These are phyloP conservation scores for Schizotus pectinicornis DNA, from an alignment of 2,888 invertebrate genomes.

Conservation along the genomic window DNA sequence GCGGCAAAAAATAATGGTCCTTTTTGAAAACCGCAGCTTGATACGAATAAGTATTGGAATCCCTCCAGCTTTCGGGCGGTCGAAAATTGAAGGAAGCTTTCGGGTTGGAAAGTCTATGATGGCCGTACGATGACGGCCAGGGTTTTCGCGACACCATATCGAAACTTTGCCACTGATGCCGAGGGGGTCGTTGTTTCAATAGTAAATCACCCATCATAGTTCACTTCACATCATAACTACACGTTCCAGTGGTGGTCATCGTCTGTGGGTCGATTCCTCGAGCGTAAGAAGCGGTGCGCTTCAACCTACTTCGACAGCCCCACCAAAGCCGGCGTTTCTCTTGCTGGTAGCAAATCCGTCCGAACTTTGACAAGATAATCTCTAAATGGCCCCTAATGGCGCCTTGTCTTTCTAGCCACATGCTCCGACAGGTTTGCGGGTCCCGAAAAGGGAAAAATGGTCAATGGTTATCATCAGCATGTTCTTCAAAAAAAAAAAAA, in stretches of 20 bases:
- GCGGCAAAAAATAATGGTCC: conserved; percentile 71
- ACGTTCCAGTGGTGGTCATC: conserved; percentile 12
- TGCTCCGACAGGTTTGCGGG: too few relatives aligned
- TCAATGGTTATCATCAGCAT: too few relatives aligned
- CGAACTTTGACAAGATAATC: not conserved
- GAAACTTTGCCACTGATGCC: conserved; percentile 58
- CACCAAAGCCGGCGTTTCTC: conserved; percentile 29
- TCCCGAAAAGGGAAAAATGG: too few relatives aligned
- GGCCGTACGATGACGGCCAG: conserved; percentile 59
- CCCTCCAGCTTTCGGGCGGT: conserved; percentile 45
- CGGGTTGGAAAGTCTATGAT: conserved; percentile 42
- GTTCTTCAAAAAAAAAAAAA: too few relatives aligned
- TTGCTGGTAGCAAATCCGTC: conserved; percentile 11
- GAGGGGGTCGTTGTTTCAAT: conserved; percentile 67
- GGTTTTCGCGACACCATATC: conserved; percentile 61
- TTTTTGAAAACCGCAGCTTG: conserved; percentile 60
- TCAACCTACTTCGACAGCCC: conserved; percentile 40
- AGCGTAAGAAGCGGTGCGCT: conserved; percentile 29
- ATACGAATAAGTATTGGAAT: conserved; percentile 60
- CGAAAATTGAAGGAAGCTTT: conserved; percentile 57
- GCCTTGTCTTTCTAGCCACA: not conserved
- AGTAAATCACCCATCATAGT: conserved; percentile 66
- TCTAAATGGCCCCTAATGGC: conserved; percentile 2
- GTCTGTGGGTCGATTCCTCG: conserved; percentile 22
- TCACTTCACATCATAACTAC: conserved; percentile 4